phyloP scores from a whole-genome alignment of 2,113 vertebrate species.

The Cavia porcellus region DNA sequence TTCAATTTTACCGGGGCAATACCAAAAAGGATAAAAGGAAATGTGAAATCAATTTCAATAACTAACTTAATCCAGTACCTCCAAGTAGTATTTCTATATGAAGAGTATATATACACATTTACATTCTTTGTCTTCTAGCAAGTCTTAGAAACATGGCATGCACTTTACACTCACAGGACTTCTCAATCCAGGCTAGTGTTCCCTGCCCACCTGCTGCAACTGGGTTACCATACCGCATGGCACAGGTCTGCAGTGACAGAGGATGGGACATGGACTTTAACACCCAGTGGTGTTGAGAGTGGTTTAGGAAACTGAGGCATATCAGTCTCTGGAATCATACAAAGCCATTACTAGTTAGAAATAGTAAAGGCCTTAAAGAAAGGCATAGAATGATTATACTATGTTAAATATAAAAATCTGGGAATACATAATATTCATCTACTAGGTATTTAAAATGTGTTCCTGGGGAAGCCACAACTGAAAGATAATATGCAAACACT shows the following conservation, averaged over 20 bases:
- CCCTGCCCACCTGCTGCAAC: background rate
- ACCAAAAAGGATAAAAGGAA: background rate
- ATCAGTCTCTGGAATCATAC: background rate
- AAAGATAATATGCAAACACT: background rate
- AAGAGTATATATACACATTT: background rate
- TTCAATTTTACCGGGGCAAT: background rate
- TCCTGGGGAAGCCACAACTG: background rate
- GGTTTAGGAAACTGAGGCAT: background rate
- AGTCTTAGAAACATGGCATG: constrained; percentile 18
- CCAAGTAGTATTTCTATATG: background rate
- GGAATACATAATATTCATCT: constrained; percentile 2
- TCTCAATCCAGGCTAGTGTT: background rate
- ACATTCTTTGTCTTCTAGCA: background rate
- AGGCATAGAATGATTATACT: background rate
- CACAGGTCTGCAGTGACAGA: background rate
- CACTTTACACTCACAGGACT: background rate
- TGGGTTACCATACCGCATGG: background rate
- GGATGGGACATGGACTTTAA: background rate
- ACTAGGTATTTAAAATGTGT: constrained; percentile 15
- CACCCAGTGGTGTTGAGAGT: background rate
- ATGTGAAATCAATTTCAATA: constrained; percentile 35
- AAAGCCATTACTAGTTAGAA: background rate
- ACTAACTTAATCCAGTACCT: background rate
- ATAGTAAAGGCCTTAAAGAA: constrained; percentile 19
- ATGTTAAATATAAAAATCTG: background rate